A percentile compares a stretch with the other conserved stretches of the same genome.
Conservation (phyloP, 2,797 vertebrate species). For the Typhlichthys eigenmanni region DNA sequence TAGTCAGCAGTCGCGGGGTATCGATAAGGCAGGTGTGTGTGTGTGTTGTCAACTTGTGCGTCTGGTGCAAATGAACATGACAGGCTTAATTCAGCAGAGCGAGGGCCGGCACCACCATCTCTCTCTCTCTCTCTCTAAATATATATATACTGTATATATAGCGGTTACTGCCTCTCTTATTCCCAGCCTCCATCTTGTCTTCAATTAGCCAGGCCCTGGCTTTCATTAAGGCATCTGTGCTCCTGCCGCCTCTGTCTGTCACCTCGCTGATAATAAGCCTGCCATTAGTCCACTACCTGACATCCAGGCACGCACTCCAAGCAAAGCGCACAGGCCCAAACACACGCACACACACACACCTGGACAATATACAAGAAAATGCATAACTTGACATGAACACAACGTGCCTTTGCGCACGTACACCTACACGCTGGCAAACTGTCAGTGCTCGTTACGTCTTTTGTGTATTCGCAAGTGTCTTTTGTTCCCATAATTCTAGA, state of each 20-base stretch:
- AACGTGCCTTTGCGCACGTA: slow-evolving; percentile 18
- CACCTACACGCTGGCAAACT: slow-evolving; percentile 51
- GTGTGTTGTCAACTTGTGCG: slow-evolving; percentile 35
- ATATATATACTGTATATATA: background rate
- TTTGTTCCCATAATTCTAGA: slow-evolving; percentile 65
- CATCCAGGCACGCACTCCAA: slow-evolving; percentile 26
- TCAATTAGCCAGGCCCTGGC: slow-evolving; percentile 81
- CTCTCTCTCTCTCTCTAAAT: slow-evolving; percentile 36
- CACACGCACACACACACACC: slow-evolving; percentile 8
- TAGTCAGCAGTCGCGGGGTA: slow-evolving; percentile 40
- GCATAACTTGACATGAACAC: background rate
- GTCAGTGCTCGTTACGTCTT: slow-evolving; percentile 27
- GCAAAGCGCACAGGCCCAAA: slow-evolving; percentile 14
- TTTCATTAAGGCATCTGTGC: slow-evolving; percentile 83
- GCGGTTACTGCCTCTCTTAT: slow-evolving; percentile 67
- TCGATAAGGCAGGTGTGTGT: slow-evolving; percentile 41
- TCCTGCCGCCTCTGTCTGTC: slow-evolving; percentile 65
- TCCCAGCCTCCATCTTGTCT: slow-evolving; percentile 76
- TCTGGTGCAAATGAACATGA: slow-evolving; percentile 69
- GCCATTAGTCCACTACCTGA: slow-evolving; percentile 55
- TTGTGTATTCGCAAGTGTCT: slow-evolving; percentile 37
- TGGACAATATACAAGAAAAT: slow-evolving; percentile 20
- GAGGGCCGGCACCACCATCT: slow-evolving; percentile 60
- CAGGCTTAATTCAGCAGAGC: slow-evolving; percentile 60
- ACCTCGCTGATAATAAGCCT: slow-evolving; percentile 76